Evolutionary conservation across 2,113 vertebrate species (phyloP).

Genomic region (Neotragus moschatus): DNA sequence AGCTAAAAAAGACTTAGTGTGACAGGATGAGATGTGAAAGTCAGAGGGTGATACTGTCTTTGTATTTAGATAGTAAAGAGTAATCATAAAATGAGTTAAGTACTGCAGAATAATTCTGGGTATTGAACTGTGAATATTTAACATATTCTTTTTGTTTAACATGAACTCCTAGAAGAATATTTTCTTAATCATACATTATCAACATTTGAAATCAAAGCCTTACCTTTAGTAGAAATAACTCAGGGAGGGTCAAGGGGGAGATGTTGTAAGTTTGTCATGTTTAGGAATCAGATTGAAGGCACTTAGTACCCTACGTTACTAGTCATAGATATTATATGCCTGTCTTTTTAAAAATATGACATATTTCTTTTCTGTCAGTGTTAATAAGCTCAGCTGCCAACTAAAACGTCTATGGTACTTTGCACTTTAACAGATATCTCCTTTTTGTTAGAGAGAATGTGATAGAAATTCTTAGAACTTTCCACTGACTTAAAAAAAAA

Average conservation of each 20-base stretch:
- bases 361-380: not conserved
- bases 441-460: not conserved
- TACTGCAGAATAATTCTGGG: not conserved
- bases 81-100: not conserved
- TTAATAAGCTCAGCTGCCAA: not conserved
- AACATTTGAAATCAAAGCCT: slow-evolving; percentile 26
- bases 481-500: not conserved
- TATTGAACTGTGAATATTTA: not conserved
- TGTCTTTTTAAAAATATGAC: not conserved
- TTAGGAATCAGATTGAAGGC: not conserved
- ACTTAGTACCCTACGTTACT: not conserved
- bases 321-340: not conserved
- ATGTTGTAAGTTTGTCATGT: not conserved
- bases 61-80: not conserved
- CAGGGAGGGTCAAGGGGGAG: not conserved
- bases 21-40: not conserved
- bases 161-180: not conserved
- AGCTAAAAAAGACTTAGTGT: not conserved
- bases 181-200: not conserved
- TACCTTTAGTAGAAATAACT: not conserved
- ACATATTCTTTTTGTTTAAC: not conserved
- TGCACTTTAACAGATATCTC: not conserved
- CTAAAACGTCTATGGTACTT: not conserved
- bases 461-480: slow-evolving; percentile 15
- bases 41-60: not conserved